These are phyloP conservation scores for Hycleus cichorii DNA, from an alignment of 1,140 invertebrate species.

Conservation along the genomic window DNA sequence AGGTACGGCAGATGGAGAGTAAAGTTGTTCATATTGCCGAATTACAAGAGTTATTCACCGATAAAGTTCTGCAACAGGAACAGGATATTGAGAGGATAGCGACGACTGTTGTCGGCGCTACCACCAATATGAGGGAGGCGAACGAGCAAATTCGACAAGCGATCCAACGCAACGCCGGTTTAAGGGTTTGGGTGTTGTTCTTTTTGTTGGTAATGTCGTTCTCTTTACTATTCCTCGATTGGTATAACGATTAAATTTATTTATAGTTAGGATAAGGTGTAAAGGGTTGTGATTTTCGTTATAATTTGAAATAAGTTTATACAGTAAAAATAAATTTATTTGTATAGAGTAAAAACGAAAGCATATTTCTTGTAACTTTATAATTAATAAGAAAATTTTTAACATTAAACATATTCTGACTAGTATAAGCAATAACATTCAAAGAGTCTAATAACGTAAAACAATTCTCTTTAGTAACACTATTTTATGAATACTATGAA, in stretches of 20 bases:
- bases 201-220: conserved; percentile 95
- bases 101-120: conserved; percentile 78
- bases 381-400: conserved; percentile 24
- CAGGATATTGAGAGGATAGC: conserved; percentile 85
- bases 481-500: not conserved
- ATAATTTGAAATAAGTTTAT: not conserved
- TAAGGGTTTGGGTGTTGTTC: conserved; percentile 90
- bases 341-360: conserved; percentile 26
- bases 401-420: conserved; percentile 32
- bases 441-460: conserved; percentile 27
- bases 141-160: conserved; percentile 96
- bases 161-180: conserved; percentile 91
- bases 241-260: conserved; percentile 86
- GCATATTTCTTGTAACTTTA: conserved; percentile 29
- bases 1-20: conserved; percentile 80
- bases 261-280: not conserved
- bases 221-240: conserved; percentile 91
- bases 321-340: conserved; percentile 32
- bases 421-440: conserved; percentile 30
- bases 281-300: too few species aligned
- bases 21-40: conserved; percentile 94
- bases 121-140: conserved; percentile 91
- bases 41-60: conserved; percentile 93
- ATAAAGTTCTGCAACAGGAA: conserved; percentile 94
- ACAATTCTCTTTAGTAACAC: conserved; percentile 18